Evolutionary conservation across 2,797 vertebrate genomes (phyloP).

Genomic region (Sebastes hubbsi): DNA sequence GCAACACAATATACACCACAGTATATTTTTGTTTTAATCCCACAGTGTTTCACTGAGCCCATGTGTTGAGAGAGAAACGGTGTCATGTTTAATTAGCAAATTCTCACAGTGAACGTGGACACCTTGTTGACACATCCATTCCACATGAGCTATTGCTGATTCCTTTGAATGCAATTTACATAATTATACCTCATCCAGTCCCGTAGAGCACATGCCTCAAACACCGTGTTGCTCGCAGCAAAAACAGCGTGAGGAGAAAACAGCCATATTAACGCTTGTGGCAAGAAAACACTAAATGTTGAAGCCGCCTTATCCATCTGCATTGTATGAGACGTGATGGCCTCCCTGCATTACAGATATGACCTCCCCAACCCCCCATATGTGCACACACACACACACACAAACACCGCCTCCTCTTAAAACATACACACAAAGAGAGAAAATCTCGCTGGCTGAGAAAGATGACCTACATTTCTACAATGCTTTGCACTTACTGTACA

Average conservation of each 20-base stretch:
- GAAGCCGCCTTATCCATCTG: conserved; percentile 81
- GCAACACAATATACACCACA: conserved; percentile 54
- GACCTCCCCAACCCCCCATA: conserved; percentile 34
- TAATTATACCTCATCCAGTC: conserved; percentile 79
- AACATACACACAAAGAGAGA: conserved; percentile 57
- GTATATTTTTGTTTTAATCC: conserved; percentile 54
- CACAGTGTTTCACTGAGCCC: conserved; percentile 49
- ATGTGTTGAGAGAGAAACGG: conserved; percentile 69
- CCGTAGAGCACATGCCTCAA: conserved; percentile 61
- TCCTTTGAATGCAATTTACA: conserved; percentile 81
- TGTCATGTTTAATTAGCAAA: conserved; percentile 83
- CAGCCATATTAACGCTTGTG: conserved; percentile 78
- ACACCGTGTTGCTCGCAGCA: conserved; percentile 68
- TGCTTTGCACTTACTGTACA: conserved; percentile 68
- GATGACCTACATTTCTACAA: conserved; percentile 76
- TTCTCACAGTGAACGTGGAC: conserved; percentile 74
- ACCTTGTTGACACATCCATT: conserved; percentile 83
- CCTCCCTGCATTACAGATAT: conserved; percentile 52
- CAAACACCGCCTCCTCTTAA: conserved; percentile 42
- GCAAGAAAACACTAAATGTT: conserved; percentile 70
- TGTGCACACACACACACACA: not conserved
- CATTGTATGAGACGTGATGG: conserved; percentile 69
- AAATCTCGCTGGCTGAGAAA: conserved; percentile 56
- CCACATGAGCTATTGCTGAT: conserved; percentile 80
- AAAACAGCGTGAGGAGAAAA: conserved; percentile 61